Conservation (phyloP, 2,797 vertebrate species). For the Sebastes iracundus region DNA sequence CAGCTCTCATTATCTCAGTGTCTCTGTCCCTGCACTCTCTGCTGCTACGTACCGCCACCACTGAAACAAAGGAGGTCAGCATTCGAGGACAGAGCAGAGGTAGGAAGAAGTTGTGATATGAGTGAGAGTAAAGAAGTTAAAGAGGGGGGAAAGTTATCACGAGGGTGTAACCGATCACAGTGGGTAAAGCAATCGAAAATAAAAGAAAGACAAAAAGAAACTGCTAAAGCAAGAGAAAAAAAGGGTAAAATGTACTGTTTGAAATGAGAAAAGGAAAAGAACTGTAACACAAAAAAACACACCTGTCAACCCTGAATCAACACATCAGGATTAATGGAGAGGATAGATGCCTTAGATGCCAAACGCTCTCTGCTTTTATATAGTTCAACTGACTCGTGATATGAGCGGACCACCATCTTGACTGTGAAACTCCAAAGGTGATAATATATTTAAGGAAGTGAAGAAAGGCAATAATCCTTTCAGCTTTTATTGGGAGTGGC, state of each 20-base stretch:
- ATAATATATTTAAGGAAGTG: constrained; percentile 21
- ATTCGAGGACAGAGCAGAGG: not conserved
- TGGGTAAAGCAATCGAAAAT: not conserved
- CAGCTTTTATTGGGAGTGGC: constrained; percentile 36
- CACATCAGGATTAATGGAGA: not conserved
- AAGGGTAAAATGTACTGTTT: not conserved
- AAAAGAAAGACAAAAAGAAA: not conserved
- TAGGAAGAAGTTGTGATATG: constrained; percentile 6
- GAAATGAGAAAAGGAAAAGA: not conserved
- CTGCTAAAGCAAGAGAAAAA: not conserved
- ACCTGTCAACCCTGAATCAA: not conserved
- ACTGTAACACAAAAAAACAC: not conserved
- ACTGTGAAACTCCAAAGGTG: constrained; percentile 19
- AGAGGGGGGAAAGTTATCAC: not conserved
- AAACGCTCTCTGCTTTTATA: not conserved
- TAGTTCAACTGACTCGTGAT: constrained; percentile 8
- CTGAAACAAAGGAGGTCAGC: constrained; percentile 39
- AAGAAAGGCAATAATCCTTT: constrained; percentile 33
- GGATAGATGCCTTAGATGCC: not conserved
- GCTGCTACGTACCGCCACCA: constrained; percentile 22
- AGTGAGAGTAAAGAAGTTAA: not conserved
- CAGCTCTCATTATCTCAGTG: constrained; percentile 47
- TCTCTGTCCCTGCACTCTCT: constrained; percentile 10
- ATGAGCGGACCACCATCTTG: constrained; percentile 2
- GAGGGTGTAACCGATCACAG: not conserved